Conservation (phyloP, 2,113 vertebrate genomes). For the Clarias magur region DNA sequence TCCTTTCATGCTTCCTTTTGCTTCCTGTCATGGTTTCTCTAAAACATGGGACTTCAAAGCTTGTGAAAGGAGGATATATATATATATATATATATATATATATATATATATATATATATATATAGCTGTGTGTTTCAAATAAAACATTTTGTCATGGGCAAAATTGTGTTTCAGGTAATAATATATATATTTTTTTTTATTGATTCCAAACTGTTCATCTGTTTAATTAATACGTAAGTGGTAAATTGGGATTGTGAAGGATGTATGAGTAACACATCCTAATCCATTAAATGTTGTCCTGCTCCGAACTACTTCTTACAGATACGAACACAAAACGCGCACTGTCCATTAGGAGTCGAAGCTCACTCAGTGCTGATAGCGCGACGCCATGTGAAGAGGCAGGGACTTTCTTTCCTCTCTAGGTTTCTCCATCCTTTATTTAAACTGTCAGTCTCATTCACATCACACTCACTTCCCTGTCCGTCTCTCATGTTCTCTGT, state of each 20-base stretch:
- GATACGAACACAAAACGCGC: background rate
- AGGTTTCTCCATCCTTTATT: background rate
- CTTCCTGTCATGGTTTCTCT: no score
- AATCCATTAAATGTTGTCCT: background rate
- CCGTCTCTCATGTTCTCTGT: background rate
- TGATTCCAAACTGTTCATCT: no score
- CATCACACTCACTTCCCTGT: background rate
- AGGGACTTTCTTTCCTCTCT: background rate
- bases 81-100: no score
- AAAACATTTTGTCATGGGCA: no score
- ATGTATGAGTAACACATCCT: background rate
- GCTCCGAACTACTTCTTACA: background rate
- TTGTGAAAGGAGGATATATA: no score
- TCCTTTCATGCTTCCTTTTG: no score
- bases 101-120: no score
- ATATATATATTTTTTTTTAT: no score
- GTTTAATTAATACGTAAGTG: background rate
- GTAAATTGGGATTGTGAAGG: background rate
- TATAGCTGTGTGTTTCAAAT: no score
- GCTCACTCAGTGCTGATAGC: background rate
- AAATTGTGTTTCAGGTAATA: no score
- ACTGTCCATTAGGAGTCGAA: background rate
- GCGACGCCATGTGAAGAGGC: background rate
- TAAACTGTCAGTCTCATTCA: background rate
- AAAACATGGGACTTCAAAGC: no score